These are phyloP conservation scores for Heptranchias perlo DNA, from an alignment of 2,113 vertebrate species.

Conservation along the genomic window DNA sequence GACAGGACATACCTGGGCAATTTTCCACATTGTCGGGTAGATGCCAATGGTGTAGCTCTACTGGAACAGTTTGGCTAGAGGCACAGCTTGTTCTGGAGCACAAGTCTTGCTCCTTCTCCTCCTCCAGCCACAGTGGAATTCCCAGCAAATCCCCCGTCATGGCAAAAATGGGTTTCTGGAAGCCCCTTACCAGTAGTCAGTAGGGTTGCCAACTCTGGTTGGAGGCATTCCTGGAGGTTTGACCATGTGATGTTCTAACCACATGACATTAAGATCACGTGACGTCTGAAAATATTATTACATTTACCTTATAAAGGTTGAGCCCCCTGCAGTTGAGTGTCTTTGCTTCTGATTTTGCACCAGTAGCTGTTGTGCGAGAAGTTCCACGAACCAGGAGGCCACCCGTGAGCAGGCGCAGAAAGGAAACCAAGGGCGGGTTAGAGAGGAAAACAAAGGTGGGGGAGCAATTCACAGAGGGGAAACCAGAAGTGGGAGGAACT, in stretches of 20 bases:
- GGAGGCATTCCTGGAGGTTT: not conserved
- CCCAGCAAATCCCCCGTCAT: not conserved
- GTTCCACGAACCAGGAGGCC: not conserved
- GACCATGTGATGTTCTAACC: not conserved
- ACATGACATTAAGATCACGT: not conserved
- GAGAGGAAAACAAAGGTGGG: too few relatives aligned
- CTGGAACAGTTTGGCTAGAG: too few relatives aligned
- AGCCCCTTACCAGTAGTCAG: not conserved
- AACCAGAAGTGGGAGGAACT: not conserved
- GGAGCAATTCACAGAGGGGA: not conserved
- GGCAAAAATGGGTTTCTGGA: not conserved
- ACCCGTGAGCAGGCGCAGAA: not conserved
- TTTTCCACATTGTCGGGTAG: too few relatives aligned
- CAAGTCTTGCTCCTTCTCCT: not conserved
- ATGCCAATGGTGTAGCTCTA: too few relatives aligned
- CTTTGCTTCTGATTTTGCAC: not conserved
- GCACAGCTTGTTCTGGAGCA: too few relatives aligned
- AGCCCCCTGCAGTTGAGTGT: not conserved
- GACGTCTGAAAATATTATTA: not conserved
- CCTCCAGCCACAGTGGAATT: not conserved
- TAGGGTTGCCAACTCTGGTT: not conserved
- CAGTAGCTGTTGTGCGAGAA: not conserved
- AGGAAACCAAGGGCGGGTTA: not conserved
- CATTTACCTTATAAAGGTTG: not conserved
- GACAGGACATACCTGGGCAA: too few relatives aligned